These are phyloP conservation scores for Encarsia formosa DNA, from an alignment of 2,888 invertebrate genomes.

Conservation along the genomic window DNA sequence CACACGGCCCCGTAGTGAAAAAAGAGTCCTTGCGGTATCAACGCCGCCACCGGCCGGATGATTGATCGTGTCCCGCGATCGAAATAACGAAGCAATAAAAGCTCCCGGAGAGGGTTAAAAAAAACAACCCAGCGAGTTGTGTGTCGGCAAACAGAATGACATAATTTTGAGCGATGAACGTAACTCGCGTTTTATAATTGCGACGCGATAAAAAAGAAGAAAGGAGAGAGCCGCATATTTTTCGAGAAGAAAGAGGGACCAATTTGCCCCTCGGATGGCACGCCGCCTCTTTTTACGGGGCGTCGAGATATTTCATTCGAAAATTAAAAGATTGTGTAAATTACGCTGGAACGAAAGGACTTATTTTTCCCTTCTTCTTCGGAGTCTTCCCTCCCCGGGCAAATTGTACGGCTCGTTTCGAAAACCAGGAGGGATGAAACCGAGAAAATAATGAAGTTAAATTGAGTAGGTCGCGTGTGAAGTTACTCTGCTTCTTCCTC, in stretches of 20 bases:
- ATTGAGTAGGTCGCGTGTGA: too few species aligned
- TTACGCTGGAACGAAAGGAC: neutral
- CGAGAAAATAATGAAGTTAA: too few species aligned
- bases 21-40: neutral
- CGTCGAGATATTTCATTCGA: slow-evolving; percentile 2
- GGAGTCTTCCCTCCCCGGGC: too few species aligned
- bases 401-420: neutral
- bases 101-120: neutral
- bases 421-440: too few species aligned
- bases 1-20: neutral
- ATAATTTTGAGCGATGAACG: slow-evolving; percentile 18
- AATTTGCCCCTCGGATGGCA: neutral
- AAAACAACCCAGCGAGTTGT: neutral
- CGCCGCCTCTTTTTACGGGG: neutral
- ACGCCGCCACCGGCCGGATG: neutral
- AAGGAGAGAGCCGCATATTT: too few species aligned
- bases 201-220: neutral
- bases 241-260: neutral
- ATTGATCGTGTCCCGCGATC: slow-evolving; percentile 9
- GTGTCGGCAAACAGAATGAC: slow-evolving; percentile 9
- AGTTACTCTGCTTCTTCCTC: too few species aligned
- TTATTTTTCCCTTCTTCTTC: neutral
- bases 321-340: slow-evolving; percentile 3
- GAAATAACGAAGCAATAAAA: slow-evolving; percentile 3
- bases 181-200: slow-evolving; percentile 10